These are phyloP conservation scores for Ancistrus triradiatus DNA, from an alignment of 2,113 vertebrate genomes.

Conservation along the genomic window DNA sequence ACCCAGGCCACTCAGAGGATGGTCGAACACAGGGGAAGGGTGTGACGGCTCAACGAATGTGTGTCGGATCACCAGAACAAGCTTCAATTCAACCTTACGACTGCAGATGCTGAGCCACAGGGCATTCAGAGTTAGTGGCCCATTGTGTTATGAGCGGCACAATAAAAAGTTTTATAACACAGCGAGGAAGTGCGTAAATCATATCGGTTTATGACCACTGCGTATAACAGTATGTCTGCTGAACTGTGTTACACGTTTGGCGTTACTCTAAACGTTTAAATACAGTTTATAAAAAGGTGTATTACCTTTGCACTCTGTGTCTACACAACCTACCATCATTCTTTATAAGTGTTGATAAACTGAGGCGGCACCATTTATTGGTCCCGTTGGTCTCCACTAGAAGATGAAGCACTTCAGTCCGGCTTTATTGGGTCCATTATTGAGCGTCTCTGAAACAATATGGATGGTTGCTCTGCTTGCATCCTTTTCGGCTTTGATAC, in stretches of 20 bases:
- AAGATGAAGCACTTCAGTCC: slow-evolving; percentile 11
- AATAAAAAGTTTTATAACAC: slow-evolving; percentile 3
- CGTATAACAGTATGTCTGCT: background rate
- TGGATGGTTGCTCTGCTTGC: slow-evolving; percentile 2
- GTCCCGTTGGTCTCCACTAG: slow-evolving; percentile 15
- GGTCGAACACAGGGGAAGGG: background rate
- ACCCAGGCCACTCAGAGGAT: slow-evolving; percentile 47
- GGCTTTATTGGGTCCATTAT: slow-evolving; percentile 34
- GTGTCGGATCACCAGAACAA: slow-evolving; percentile 22
- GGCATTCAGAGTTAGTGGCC: slow-evolving; percentile 12
- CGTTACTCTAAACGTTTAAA: no score
- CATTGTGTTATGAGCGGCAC: slow-evolving; percentile 7
- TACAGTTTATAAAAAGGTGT: no score
- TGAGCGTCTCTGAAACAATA: slow-evolving; percentile 15
- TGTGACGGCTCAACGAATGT: background rate
- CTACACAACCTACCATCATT: background rate
- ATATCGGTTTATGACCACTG: background rate
- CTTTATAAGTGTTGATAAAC: slow-evolving; percentile 15
- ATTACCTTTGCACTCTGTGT: background rate
- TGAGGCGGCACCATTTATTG: slow-evolving; percentile 11
- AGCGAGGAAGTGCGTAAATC: slow-evolving; percentile 16
- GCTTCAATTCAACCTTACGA: slow-evolving; percentile 19
- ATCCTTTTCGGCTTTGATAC: slow-evolving; percentile 1
- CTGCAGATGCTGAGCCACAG: no score
- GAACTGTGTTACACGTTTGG: background rate